Base-by-base conservation (phyloP, 2,888 invertebrate genomes). In the Tachina fera region DNA sequence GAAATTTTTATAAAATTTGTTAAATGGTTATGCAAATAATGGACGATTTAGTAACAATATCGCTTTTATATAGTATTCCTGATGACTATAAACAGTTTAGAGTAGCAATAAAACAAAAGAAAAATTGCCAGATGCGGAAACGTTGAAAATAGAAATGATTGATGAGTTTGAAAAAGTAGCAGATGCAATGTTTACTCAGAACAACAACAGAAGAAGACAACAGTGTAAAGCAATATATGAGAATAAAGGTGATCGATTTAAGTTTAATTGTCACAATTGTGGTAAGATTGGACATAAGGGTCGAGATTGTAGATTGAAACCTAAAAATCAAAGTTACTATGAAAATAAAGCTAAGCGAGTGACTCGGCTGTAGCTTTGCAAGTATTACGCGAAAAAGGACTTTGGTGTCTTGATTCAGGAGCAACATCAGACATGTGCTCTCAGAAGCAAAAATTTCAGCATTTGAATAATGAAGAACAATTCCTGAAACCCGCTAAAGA, bases 381-480 rank as follows among this genome's bases (percentile, higher is more conserved):
- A 49, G 49, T 49, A n/a, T 49, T 49, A n/a, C n/a, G n/a, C 3
- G 45, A 49, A 49, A 49, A 49, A 49, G 49, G 49, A n/a, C n/a
- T 49, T n/a, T 49, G 49, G 49, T 49, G 49, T 49, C 14, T 49
- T 49, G 49, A 49, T 49, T 49, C 49, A 8, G 49, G n/a, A 49
- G 49, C 49, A 49, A 49, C 49, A 49, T 49, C 49, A n/a, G n/a
- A 49, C n/a, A 49, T 49, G 49, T 49, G 49, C 8, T 49, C n/a
- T 49, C 49, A 49, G n/a, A 9, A 14, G 8, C 49, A 49, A 49
- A 49, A n/a, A 49, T 49, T 49, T 49, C 14, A n/a, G 49, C n/a
- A n/a, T n/a, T n/a, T n/a, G n/a, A n/a, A n/a, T n/a, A n/a, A n/a
- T n/a, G n/a, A n/a, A n/a, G n/a, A n/a, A n/a, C n/a, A n/a, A n/a